Percentiles rank a stretch among this genome's conserved stretches.
phyloP scores from a whole-genome alignment of 2,888 invertebrate genomes.

The Suillia variegata region DNA sequence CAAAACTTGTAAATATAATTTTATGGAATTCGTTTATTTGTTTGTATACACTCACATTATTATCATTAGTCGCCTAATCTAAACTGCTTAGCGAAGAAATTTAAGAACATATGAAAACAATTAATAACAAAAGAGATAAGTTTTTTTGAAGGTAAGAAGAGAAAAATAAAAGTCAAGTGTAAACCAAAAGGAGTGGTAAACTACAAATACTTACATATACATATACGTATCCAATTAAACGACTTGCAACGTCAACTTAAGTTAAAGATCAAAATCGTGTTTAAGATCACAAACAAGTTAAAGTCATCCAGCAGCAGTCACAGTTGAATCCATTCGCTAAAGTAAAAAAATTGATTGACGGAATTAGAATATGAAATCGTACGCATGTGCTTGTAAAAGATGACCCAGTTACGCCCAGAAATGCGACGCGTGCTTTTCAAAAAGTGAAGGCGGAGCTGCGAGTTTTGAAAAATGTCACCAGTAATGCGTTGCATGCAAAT shows the following conservation, averaged over 20 bases:
- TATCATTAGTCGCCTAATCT: too few relatives aligned
- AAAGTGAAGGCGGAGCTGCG: conserved; percentile 44
- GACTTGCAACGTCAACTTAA: conserved; percentile 40
- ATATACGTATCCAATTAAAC: conserved; percentile 20
- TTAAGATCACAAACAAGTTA: conserved; percentile 18
- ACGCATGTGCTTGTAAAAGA: conserved; percentile 47
- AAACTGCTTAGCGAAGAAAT: too few relatives aligned
- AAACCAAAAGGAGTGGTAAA: conserved; percentile 16
- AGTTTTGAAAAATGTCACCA: conserved; percentile 43
- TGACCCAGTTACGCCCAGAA: conserved; percentile 44
- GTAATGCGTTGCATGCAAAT: conserved; percentile 38
- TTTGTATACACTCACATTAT: too few relatives aligned
- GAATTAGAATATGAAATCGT: conserved; percentile 54
- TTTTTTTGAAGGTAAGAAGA: not conserved
- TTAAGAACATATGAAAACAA: too few relatives aligned
- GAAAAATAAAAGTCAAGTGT: not conserved
- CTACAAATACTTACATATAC: too few relatives aligned
- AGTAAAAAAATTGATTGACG: conserved; percentile 44
- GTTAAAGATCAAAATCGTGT: conserved; percentile 50
- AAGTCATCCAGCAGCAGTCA: conserved; percentile 33
- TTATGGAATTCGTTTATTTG: too few relatives aligned
- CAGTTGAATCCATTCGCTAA: not conserved
- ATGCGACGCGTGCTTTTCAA: conserved; percentile 31
- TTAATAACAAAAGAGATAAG: not conserved
- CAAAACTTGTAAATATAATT: too few relatives aligned